These are phyloP conservation scores for Rhinichthys osculus DNA, from an alignment of 2,797 vertebrate species.

Conservation along the genomic window DNA sequence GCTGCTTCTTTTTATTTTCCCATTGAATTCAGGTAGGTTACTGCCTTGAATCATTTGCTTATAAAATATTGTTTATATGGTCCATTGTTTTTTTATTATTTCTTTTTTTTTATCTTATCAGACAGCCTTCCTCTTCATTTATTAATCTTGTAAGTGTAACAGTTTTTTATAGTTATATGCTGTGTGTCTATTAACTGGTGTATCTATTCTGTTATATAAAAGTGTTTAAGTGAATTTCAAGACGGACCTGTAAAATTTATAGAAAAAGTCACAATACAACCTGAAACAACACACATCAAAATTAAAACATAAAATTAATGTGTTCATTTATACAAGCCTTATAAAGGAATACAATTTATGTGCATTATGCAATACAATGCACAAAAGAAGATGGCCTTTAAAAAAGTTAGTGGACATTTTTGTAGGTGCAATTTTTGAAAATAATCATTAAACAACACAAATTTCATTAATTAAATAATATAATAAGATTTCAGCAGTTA, in stretches of 20 bases:
- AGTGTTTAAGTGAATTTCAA: neutral
- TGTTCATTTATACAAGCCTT: neutral
- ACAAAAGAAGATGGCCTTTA: neutral
- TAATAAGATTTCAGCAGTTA: neutral
- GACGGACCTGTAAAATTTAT: neutral
- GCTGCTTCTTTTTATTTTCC: slow-evolving; percentile 32
- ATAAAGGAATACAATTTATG: neutral
- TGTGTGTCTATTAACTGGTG: neutral
- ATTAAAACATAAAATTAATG: neutral
- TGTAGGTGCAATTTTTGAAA: neutral
- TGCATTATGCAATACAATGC: neutral
- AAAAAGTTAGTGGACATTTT: neutral
- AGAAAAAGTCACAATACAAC: neutral
- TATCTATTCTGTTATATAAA: neutral
- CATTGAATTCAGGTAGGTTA: slow-evolving; percentile 47
- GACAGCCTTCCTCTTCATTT: neutral
- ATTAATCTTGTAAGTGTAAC: neutral
- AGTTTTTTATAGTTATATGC: neutral
- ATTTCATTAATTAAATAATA: neutral
- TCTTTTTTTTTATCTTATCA: neutral
- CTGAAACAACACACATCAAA: neutral
- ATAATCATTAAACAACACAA: neutral
- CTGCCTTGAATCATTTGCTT: neutral
- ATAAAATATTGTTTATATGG: neutral
- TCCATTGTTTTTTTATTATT: neutral